These are phyloP conservation scores for Odobenus rosmarus DNA, from an alignment of 2,113 vertebrate genomes.

Conservation along the genomic window DNA sequence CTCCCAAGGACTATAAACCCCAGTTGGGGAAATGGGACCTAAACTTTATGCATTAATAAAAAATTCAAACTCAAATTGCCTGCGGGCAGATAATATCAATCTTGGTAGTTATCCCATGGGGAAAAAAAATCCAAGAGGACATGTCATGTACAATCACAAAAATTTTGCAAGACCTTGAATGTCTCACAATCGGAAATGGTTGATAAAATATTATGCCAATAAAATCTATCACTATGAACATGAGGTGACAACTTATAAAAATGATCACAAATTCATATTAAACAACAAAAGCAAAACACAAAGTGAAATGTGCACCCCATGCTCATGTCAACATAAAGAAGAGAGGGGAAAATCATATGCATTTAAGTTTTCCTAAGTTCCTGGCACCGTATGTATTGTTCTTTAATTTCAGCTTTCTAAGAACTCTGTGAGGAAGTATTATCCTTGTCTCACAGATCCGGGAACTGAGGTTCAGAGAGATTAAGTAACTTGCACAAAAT, in stretches of 20 bases:
- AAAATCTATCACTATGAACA: neutral
- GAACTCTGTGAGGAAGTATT: neutral
- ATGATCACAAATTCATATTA: neutral
- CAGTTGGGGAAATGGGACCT: neutral
- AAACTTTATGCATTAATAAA: neutral
- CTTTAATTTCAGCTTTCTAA: conserved; percentile 16
- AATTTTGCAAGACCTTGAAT: neutral
- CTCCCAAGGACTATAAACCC: neutral
- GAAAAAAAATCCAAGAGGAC: neutral
- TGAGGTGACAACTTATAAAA: neutral
- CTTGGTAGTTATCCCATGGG: neutral
- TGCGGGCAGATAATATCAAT: neutral
- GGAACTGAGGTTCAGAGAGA: neutral
- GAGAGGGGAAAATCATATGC: neutral
- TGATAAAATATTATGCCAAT: neutral
- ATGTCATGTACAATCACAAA: neutral
- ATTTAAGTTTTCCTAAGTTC: neutral
- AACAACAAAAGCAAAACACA: neutral
- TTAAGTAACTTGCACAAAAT: neutral
- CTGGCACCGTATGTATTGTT: neutral
- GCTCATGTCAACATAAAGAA: neutral
- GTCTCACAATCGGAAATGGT: neutral
- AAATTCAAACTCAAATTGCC: neutral
- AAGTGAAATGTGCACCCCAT: neutral
- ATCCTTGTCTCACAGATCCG: neutral